Conservation (phyloP, 2,113 vertebrate genomes). For the Corythaixoides concolor region DNA sequence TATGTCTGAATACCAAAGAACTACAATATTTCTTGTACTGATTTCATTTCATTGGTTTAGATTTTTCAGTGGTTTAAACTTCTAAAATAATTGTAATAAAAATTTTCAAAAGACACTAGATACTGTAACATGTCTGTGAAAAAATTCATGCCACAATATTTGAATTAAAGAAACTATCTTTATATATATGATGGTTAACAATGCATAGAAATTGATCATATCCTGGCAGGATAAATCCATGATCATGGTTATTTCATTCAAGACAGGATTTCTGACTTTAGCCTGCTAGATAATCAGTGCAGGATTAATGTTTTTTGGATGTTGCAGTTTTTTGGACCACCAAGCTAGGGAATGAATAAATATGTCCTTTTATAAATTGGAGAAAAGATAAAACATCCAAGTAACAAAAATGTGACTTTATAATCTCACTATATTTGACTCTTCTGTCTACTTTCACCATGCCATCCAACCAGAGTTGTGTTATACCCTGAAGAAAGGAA, state of each 20-base stretch:
- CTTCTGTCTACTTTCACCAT: neutral
- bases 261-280: neutral
- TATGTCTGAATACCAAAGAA: neutral
- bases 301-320: neutral
- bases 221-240: neutral
- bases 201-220: neutral
- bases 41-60: constrained; percentile 1
- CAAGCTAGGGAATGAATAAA: neutral
- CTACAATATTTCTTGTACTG: neutral
- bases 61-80: neutral
- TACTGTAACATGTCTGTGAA: neutral
- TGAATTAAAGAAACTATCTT: neutral
- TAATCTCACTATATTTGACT: neutral
- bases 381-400: neutral
- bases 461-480: neutral
- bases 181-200: neutral
- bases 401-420: neutral
- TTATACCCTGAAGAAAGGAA: neutral
- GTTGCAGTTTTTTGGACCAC: neutral
- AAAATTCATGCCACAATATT: neutral
- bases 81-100: constrained; percentile 16
- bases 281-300: neutral
- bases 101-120: constrained; percentile 10
- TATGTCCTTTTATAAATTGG: neutral
- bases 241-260: neutral